Base-by-base conservation (phyloP, 2,797 vertebrate species). In the Staurois parvus region DNA sequence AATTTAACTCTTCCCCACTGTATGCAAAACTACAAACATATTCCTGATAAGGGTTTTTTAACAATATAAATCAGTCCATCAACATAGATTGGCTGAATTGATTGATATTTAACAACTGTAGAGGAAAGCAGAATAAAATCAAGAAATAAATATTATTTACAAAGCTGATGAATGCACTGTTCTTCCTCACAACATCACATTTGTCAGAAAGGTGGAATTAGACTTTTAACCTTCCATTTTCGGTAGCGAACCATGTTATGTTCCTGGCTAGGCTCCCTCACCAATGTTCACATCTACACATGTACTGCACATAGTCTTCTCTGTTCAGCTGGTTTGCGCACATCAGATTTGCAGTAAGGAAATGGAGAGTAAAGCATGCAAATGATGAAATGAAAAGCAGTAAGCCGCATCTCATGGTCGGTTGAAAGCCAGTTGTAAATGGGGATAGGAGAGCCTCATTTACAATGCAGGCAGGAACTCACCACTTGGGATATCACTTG, bases 401-500 rank as follows among this genome's bases (percentile, higher is more conserved):
- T 72, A 89, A 84, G 91, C 93, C 92, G 92, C 84, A 88, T 90
- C 83, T 90, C 85, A 91, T 29, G 89, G 89, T 92, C 92, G 91
- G 93, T 94, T 94, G 95, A 96, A 95, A 97, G 95, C 95, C 94
- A 93, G 88, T 91, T 90, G 93, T 93, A 94, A 94, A 96, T 91
- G 93, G 94, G 92, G 92, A 87, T 90, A 66, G 24, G 86, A 67
- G 74, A 76, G 88, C 88, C 93, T 94, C 92, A 95, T 93, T 94
- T 93, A 93, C 89, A 88, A 87, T 88, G 85, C 89, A 92, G 92
- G 92, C 91, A 93, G 89, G 95, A 94, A 96, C 96, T 96, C 96
- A 98, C 98, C 98, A 96, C 96, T 95, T 95, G 94, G 93, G 95
- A 94, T 96, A 93, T 94, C 95, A 95, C 96, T 94, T 94, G 95